Percentiles rank a stretch among this genome's conserved stretches.
phyloP scores from a whole-genome alignment of 1,140 invertebrate genomes.

The Calliphora vicina region DNA sequence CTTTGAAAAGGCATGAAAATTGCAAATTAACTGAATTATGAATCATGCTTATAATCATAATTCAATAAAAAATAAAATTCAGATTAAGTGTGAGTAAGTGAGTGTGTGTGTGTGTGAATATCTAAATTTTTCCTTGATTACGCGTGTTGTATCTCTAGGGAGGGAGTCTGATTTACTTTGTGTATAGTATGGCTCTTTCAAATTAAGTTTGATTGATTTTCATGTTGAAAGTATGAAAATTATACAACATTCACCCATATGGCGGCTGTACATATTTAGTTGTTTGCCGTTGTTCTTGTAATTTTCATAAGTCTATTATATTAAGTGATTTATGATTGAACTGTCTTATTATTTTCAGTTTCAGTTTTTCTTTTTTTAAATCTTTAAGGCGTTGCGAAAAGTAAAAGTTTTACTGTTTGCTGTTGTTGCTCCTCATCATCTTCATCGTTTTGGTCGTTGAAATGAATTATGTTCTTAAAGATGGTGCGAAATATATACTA shows the following conservation, averaged over 20 bases:
- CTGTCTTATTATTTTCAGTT: slow-evolving; percentile 1
- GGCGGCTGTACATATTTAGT: neutral
- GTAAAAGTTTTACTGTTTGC: slow-evolving; percentile 5
- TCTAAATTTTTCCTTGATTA: neutral
- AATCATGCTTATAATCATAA: slow-evolving; percentile 34
- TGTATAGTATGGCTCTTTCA: neutral
- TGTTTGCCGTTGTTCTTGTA: neutral
- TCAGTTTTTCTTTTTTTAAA: too few species aligned
- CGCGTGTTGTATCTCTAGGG: neutral
- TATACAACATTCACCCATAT: slow-evolving; percentile 14
- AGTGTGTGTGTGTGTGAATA: neutral
- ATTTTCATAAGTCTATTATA: neutral
- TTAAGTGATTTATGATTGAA: slow-evolving; percentile 30
- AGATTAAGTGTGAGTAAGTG: neutral
- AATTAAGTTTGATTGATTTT: slow-evolving; percentile 23
- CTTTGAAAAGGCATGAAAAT: slow-evolving; percentile 36
- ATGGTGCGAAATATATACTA: neutral
- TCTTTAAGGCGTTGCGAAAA: slow-evolving; percentile 16
- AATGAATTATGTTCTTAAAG: slow-evolving; percentile 26
- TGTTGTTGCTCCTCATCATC: neutral
- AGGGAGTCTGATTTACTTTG: neutral
- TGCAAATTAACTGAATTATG: slow-evolving; percentile 43
- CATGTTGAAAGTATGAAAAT: neutral
- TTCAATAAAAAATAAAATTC: slow-evolving; percentile 4
- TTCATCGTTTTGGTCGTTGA: neutral